Evolutionary conservation across 2,113 vertebrate species (phyloP).

Genomic region (Conger conger): DNA sequence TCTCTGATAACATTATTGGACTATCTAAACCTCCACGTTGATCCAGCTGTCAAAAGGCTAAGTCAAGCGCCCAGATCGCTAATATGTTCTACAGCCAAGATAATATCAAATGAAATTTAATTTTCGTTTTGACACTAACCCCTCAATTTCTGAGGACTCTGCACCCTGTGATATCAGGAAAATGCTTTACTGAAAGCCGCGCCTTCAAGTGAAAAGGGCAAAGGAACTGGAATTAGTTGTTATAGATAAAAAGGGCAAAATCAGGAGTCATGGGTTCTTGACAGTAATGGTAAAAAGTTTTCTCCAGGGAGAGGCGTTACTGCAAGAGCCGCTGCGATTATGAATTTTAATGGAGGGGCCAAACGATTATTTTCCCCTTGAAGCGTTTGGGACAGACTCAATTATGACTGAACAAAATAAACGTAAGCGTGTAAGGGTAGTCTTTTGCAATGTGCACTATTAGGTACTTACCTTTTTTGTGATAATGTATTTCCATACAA

Average conservation of each 20-base stretch:
- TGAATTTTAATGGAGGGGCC: constrained; percentile 89
- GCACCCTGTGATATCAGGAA: constrained; percentile 72
- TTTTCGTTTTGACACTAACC: constrained; percentile 95
- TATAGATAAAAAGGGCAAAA: constrained; percentile 99
- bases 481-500: background rate
- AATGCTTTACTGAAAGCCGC: constrained; percentile 82
- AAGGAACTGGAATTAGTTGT: constrained; percentile 98
- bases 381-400: constrained; percentile 74
- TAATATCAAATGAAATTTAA: constrained; percentile 95
- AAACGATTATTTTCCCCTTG: constrained; percentile 66
- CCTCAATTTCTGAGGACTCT: constrained; percentile 85
- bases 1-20: constrained; percentile 91
- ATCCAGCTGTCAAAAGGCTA: constrained; percentile 90
- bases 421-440: background rate
- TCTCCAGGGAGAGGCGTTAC: constrained; percentile 81
- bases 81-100: constrained; percentile 85
- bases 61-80: constrained; percentile 83
- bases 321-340: constrained; percentile 71
- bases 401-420: constrained; percentile 49
- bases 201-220: constrained; percentile 98
- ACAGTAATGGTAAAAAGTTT: constrained; percentile 96
- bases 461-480: background rate
- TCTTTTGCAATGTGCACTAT: background rate
- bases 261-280: constrained; percentile 97
- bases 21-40: constrained; percentile 83